Conservation (phyloP, 2,797 vertebrate species). For the Aeoliscus strigatus region DNA sequence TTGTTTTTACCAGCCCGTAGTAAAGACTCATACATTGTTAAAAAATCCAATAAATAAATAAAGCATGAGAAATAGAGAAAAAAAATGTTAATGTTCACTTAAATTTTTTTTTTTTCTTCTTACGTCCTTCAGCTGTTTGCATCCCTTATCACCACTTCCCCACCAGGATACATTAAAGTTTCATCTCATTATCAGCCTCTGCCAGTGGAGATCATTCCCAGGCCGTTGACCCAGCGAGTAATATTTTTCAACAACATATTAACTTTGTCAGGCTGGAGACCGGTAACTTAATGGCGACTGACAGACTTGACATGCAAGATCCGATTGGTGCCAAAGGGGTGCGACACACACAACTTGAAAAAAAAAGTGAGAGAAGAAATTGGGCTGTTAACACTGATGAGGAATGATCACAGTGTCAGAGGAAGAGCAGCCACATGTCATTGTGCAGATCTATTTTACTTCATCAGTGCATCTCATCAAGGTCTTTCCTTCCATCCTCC, state of each 20-base stretch:
- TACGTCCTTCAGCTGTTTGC: neutral
- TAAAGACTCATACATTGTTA: no score
- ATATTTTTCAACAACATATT: slow-evolving; percentile 33
- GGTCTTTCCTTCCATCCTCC: neutral
- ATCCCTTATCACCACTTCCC: slow-evolving; percentile 2
- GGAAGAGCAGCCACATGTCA: slow-evolving; percentile 34
- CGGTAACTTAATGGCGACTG: slow-evolving; percentile 37
- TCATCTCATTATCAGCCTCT: slow-evolving; percentile 8
- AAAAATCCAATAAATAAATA: no score
- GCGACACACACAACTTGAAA: slow-evolving; percentile 25
- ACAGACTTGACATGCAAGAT: slow-evolving; percentile 42
- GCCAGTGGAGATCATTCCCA: slow-evolving; percentile 17
- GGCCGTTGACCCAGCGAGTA: slow-evolving; percentile 30
- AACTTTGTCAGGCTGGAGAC: slow-evolving; percentile 43
- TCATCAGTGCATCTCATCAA: neutral
- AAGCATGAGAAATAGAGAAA: no score
- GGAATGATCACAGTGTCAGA: slow-evolving; percentile 45
- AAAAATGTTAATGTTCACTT: no score
- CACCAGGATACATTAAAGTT: slow-evolving; percentile 17
- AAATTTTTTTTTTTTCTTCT: neutral
- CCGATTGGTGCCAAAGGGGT: slow-evolving; percentile 40
- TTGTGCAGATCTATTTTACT: slow-evolving; percentile 25
- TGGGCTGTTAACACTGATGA: slow-evolving; percentile 47
- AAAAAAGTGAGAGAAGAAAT: slow-evolving; percentile 22
- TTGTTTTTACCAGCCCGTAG: no score